Conservation (phyloP, 1,140 invertebrate genomes). For the Ephestia elutella region DNA sequence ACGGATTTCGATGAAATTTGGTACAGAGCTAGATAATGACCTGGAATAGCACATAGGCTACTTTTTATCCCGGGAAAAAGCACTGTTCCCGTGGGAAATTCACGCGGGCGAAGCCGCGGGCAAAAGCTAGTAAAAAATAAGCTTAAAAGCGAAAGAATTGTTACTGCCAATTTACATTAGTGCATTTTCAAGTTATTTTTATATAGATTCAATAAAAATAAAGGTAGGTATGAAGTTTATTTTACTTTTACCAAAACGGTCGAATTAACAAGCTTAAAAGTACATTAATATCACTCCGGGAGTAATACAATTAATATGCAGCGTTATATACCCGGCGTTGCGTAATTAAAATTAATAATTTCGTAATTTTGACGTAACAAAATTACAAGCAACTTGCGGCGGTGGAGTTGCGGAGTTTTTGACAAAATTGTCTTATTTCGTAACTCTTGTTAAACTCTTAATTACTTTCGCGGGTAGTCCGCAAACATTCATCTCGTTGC, state of each 20-base stretch:
- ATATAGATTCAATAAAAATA: too few relatives aligned
- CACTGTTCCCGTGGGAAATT: too few relatives aligned
- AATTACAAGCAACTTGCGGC: constrained; percentile 21
- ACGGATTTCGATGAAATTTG: too few relatives aligned
- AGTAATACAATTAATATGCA: constrained; percentile 6
- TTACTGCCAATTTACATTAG: too few relatives aligned
- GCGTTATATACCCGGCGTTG: neutral
- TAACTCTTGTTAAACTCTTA: constrained; percentile 66
- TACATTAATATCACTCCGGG: neutral
- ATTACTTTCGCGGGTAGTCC: constrained; percentile 65
- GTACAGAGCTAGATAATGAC: too few relatives aligned
- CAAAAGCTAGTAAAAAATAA: too few relatives aligned
- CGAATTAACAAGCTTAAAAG: neutral
- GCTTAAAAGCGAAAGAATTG: too few relatives aligned
- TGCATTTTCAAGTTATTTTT: too few relatives aligned
- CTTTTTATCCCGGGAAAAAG: too few relatives aligned
- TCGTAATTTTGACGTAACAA: constrained; percentile 14
- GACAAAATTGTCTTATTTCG: constrained; percentile 59
- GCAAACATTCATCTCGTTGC: constrained; percentile 68
- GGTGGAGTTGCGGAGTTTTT: constrained; percentile 27
- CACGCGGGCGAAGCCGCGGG: too few relatives aligned
- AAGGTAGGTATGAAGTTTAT: constrained; percentile 22
- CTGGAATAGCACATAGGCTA: too few relatives aligned
- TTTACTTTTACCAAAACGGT: neutral
- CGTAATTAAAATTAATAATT: constrained; percentile 18